Conservation (phyloP, 2,888 invertebrate genomes). For the Omphaloscelis lunosa region DNA sequence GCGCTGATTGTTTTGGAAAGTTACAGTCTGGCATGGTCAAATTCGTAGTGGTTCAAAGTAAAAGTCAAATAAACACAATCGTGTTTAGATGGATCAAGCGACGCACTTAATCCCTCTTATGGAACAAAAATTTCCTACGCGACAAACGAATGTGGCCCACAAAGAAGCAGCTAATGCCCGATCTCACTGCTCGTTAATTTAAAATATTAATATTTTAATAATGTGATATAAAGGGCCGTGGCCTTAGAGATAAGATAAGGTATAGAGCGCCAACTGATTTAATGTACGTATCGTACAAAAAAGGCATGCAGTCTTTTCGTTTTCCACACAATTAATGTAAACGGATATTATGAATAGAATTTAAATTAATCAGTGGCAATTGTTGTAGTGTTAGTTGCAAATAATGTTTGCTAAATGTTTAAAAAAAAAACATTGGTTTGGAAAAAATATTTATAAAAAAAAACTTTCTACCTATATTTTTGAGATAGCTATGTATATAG, state of each 20-base stretch:
- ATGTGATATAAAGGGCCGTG: constrained; percentile 69
- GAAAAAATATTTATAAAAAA: background rate
- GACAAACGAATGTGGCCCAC: constrained; percentile 69
- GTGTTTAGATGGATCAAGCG: background rate
- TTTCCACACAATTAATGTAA: background rate
- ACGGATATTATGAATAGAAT: background rate
- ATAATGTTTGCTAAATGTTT: background rate
- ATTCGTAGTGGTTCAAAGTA: no score
- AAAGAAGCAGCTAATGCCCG: constrained; percentile 67
- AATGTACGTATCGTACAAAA: background rate
- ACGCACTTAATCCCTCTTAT: constrained; percentile 50
- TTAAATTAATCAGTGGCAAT: background rate
- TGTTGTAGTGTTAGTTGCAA: background rate
- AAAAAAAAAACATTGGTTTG: background rate
- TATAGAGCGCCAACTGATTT: background rate
- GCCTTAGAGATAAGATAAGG: background rate
- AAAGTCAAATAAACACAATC: no score
- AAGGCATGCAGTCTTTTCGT: background rate
- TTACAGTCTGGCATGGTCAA: no score
- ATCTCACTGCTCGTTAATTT: constrained; percentile 75
- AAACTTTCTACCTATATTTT: background rate
- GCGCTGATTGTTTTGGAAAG: no score
- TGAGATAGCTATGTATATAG: no score
- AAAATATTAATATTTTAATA: constrained; percentile 77
- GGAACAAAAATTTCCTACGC: constrained; percentile 71